These are phyloP conservation scores for Yponomeuta malinellus DNA, from an alignment of 2,888 invertebrate genomes.

Conservation along the genomic window DNA sequence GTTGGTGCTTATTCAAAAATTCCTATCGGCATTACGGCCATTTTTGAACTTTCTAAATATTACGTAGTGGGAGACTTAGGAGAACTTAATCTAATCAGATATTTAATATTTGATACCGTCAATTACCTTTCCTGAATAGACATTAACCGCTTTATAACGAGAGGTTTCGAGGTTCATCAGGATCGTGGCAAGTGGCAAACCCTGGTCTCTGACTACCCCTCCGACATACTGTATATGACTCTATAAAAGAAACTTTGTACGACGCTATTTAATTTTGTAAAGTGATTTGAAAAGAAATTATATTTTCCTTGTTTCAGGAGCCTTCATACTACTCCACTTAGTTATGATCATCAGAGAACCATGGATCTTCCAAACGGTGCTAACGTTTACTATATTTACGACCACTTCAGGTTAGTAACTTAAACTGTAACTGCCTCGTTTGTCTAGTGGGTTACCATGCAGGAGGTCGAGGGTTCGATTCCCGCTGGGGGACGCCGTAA, in stretches of 20 bases:
- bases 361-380: conserved; percentile 50
- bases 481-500: too few species aligned
- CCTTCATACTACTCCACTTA: conserved; percentile 35
- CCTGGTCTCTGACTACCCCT: too few species aligned
- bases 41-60: conserved; percentile 25
- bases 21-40: conserved; percentile 22
- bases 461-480: too few species aligned
- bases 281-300: conserved; percentile 11
- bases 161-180: too few species aligned
- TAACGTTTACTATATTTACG: conserved; percentile 32
- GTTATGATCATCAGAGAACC: conserved; percentile 65
- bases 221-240: too few species aligned
- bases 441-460: too few species aligned
- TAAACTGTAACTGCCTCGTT: too few species aligned
- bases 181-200: too few species aligned
- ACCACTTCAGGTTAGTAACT: conserved; percentile 48
- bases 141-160: too few species aligned
- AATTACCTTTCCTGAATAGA: background rate
- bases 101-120: background rate
- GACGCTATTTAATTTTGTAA: background rate
- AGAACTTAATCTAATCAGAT: conserved; percentile 2
- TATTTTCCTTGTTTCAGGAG: conserved; percentile 44
- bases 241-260: background rate
- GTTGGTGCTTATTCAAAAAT: conserved; percentile 18
- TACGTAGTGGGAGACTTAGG: background rate